phyloP scores from a whole-genome alignment of 2,888 invertebrate genomes.

The Dusona sp. region DNA sequence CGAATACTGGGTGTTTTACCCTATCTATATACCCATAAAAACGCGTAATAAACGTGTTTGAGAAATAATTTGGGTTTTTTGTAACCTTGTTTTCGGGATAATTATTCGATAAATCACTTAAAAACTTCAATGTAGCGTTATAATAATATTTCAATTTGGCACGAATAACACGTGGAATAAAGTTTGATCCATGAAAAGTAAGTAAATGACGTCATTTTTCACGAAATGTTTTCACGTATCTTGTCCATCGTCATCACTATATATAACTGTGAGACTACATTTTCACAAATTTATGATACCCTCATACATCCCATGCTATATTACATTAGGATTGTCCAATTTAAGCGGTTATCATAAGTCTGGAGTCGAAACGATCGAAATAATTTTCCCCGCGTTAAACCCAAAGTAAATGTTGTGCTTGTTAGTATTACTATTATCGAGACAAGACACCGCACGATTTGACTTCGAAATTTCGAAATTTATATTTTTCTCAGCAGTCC shows the following conservation, averaged over 20 bases:
- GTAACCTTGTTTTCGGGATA: background rate
- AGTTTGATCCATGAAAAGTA: background rate
- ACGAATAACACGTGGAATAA: background rate
- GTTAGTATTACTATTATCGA: background rate
- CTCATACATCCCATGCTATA: background rate
- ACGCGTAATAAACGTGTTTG: background rate
- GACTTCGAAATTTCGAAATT: constrained; percentile 7
- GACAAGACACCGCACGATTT: background rate
- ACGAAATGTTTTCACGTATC: constrained; percentile 8
- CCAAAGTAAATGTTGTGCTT: background rate
- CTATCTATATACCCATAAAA: background rate
- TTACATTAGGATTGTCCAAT: background rate
- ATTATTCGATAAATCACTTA: background rate
- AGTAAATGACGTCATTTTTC: background rate
- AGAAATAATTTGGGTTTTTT: background rate
- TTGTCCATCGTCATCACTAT: background rate
- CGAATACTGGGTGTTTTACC: no score
- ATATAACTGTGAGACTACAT: background rate
- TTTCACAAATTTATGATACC: background rate
- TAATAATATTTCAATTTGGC: background rate
- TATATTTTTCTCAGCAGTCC: background rate
- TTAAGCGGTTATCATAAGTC: background rate
- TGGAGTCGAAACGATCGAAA: background rate
- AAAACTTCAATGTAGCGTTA: background rate
- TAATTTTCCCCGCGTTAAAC: background rate